These are phyloP conservation scores for Harpagifer antarcticus DNA, from an alignment of 2,797 vertebrate genomes.

Conservation along the genomic window DNA sequence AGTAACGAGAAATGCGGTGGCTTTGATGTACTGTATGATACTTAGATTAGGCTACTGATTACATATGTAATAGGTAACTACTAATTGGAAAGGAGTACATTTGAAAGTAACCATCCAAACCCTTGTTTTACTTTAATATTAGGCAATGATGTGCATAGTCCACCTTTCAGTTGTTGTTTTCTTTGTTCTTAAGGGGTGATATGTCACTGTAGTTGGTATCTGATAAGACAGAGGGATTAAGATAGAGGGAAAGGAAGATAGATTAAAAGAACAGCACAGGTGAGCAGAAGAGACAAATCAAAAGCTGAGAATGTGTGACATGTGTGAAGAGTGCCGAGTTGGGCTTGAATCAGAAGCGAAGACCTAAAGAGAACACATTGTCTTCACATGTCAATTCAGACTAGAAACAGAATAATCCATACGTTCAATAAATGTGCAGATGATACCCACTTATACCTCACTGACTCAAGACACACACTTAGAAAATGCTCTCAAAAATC, in stretches of 20 bases:
- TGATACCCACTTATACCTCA: background rate
- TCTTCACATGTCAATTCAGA: constrained; percentile 85
- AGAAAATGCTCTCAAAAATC: background rate
- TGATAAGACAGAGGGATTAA: constrained; percentile 53
- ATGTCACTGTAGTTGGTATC: constrained; percentile 22
- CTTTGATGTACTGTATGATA: too few species aligned
- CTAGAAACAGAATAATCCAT: constrained; percentile 88
- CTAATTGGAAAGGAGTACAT: too few species aligned
- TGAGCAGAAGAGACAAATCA: constrained; percentile 87
- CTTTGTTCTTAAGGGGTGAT: background rate
- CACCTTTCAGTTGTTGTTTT: constrained; percentile 12
- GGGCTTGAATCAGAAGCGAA: constrained; percentile 84
- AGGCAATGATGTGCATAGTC: too few species aligned
- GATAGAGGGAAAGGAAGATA: constrained; percentile 32
- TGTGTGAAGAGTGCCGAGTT: constrained; percentile 79
- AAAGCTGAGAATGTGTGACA: constrained; percentile 90
- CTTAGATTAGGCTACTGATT: too few species aligned
- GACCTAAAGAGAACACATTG: constrained; percentile 87
- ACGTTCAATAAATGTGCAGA: constrained; percentile 78
- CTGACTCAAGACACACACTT: background rate
- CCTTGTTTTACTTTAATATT: too few species aligned
- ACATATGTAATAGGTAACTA: too few species aligned
- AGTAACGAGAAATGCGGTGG: too few species aligned
- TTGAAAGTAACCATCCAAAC: too few species aligned
- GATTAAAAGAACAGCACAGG: constrained; percentile 66